Evolutionary conservation across 1,140 invertebrate genomes (phyloP).

Genomic region (Listronotus bonariensis): DNA sequence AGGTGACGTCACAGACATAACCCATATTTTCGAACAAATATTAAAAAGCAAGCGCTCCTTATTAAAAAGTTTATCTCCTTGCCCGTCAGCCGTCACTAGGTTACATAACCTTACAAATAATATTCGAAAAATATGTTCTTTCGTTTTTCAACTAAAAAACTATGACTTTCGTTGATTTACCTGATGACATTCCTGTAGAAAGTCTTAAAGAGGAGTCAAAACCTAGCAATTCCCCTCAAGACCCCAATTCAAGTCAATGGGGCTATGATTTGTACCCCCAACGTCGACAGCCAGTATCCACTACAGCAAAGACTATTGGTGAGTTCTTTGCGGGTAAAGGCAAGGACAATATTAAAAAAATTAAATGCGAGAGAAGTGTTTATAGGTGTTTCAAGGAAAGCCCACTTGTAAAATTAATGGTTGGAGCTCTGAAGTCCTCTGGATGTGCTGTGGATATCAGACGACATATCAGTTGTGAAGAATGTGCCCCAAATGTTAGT

Average conservation of each 20-base stretch:
- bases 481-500: slow-evolving; percentile 79
- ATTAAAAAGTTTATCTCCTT: too few species aligned
- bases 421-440: slow-evolving; percentile 79
- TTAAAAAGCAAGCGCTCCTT: too few species aligned
- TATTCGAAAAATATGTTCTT: too few species aligned
- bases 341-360: slow-evolving; percentile 68
- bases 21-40: too few species aligned
- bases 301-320: slow-evolving; percentile 60
- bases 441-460: slow-evolving; percentile 83
- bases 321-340: slow-evolving; percentile 67
- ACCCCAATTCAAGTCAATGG: slow-evolving; percentile 57
- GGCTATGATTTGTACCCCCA: slow-evolving; percentile 88
- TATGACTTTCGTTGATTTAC: slow-evolving; percentile 18
- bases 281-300: slow-evolving; percentile 62
- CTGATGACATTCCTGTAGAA: background rate
- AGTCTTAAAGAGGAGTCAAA: background rate
- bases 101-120: too few species aligned
- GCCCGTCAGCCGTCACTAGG: too few species aligned
- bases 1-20: too few species aligned
- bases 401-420: slow-evolving; percentile 83
- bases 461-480: slow-evolving; percentile 90
- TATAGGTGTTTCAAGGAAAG: slow-evolving; percentile 75
- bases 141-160: background rate
- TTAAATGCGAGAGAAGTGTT: slow-evolving; percentile 83
- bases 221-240: background rate